Evolutionary conservation across 1,140 invertebrate species (phyloP).

Genomic region (Drosophila serrata): DNA sequence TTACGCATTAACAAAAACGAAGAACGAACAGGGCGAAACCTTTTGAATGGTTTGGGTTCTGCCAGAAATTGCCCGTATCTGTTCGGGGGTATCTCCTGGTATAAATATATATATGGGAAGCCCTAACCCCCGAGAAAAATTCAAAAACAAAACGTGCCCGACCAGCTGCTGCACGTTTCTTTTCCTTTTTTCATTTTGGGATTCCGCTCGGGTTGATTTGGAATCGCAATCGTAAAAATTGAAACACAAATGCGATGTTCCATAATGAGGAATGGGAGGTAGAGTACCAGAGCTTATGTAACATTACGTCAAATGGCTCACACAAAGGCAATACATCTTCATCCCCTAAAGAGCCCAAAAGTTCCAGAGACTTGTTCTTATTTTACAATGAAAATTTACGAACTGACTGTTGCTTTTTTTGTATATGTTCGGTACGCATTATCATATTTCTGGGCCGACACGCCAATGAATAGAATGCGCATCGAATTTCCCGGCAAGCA

Average conservation of each 20-base stretch:
- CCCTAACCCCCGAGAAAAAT: constrained; percentile 32
- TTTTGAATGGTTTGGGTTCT: constrained; percentile 47
- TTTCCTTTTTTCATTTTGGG: constrained; percentile 26
- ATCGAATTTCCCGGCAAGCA: constrained; percentile 71
- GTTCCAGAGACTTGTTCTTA: constrained; percentile 45
- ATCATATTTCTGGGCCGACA: constrained; percentile 78
- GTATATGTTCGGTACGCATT: constrained; percentile 46
- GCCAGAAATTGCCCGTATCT: constrained; percentile 78
- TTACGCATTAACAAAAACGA: constrained; percentile 74
- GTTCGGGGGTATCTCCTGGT: constrained; percentile 49
- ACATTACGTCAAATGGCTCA: constrained; percentile 83
- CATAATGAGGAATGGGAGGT: constrained; percentile 55
- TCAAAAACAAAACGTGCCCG: constrained; percentile 47
- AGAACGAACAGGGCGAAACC: constrained; percentile 19
- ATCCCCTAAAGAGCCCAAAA: constrained; percentile 62
- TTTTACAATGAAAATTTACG: constrained; percentile 81
- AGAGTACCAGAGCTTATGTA: constrained; percentile 71
- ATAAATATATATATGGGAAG: constrained; percentile 6
- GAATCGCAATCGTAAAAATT: constrained; percentile 65
- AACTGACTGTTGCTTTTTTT: constrained; percentile 80
- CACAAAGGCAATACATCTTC: constrained; percentile 81
- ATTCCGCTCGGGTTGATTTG: constrained; percentile 35
- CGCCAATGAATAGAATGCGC: constrained; percentile 80
- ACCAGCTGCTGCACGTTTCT: constrained; percentile 73
- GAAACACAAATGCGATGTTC: constrained; percentile 76